Base-by-base conservation (phyloP, 2,797 vertebrate genomes). In the Betta splendens region DNA sequence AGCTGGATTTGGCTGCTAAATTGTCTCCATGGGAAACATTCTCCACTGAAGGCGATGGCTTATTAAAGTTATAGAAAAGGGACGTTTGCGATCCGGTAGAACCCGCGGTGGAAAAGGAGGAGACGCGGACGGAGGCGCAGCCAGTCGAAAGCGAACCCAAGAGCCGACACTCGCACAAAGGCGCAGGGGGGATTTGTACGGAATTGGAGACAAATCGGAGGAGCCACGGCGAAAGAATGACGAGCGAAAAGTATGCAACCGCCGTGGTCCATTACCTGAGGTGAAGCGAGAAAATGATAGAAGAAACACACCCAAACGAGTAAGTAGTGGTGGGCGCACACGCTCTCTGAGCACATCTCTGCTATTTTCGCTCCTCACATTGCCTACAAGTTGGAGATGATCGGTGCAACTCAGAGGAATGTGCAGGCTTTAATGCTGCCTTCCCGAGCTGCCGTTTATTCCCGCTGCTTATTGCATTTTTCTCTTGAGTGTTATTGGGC, bases 261-360 rank as follows among this genome's bases (percentile, higher is more conserved):
- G 72, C 74, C 85, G 85, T 43, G 91, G 87, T 80, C 75, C 78
- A 60, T 54, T 71, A 85, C 87, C 87, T 82, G 78, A 89, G 92
- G 83, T 93, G 91, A 93, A 92, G 75, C 85, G 88, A 87, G 83
- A 92, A 89, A 85, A 93, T 93, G 92, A 91, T 91, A 87, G 92
- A 92, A 86, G 92, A 93, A 88, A 92, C 91, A 81, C 92, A 89
- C 81, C 91, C 92, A 64, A 91, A 90, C 92, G 92, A 93, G 92
- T 93, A 65, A 93, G 92, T 91, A 85, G 28, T 13, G 9, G n/a
- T n/a, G 17, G 21, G 3, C 37, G 59, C 21, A 20, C 39, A 43
- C 20, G n/a, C 53, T 57, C 16, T 21, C 38, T 36, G 0, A 28
- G 12, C 9, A 3, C 23, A 17, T 38, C 17, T 59, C 3, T 54